These are phyloP conservation scores for Drosophila nebulosa DNA, from an alignment of 1,140 invertebrate species.

Conservation along the genomic window DNA sequence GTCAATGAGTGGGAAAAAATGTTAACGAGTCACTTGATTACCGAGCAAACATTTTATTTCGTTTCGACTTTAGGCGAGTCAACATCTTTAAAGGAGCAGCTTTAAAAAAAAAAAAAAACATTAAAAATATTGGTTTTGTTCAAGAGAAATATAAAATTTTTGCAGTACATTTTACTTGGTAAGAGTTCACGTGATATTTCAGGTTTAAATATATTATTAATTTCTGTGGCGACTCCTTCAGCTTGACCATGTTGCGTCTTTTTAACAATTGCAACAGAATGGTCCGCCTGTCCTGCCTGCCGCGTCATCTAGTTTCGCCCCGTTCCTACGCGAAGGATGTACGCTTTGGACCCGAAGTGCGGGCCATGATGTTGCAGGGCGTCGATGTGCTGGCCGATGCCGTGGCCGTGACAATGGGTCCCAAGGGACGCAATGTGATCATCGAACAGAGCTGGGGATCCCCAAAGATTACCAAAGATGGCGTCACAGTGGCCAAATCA, in stretches of 20 bases:
- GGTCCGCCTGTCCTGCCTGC: not conserved
- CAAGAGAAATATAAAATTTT: not conserved
- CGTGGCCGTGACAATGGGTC: slow-evolving; percentile 99
- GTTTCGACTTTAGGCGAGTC: not conserved
- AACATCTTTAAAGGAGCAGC: not conserved
- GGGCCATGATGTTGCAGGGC: slow-evolving; percentile 98
- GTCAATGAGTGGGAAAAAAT: not conserved
- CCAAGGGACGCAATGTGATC: slow-evolving; percentile 99
- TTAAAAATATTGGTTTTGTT: not conserved
- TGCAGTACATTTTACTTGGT: not conserved
- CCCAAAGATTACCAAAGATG: slow-evolving; percentile 99
- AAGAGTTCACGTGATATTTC: not conserved
- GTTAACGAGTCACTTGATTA: not conserved
- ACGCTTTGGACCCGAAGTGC: slow-evolving; percentile 97
- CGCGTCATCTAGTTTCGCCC: slow-evolving; percentile 1
- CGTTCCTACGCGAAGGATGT: slow-evolving; percentile 92
- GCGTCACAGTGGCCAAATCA: slow-evolving; percentile 99
- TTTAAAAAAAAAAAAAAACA: not conserved
- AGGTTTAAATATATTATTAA: too few relatives aligned
- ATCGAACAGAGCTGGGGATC: slow-evolving; percentile 99
- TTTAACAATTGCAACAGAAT: slow-evolving; percentile 8
- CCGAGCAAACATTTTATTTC: not conserved
- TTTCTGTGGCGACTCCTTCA: not conserved
- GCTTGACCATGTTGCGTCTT: slow-evolving; percentile 41
- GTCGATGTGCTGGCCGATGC: slow-evolving; percentile 98